Conservation (phyloP, 2,888 invertebrate species). For the Syrphus vitripennis region DNA sequence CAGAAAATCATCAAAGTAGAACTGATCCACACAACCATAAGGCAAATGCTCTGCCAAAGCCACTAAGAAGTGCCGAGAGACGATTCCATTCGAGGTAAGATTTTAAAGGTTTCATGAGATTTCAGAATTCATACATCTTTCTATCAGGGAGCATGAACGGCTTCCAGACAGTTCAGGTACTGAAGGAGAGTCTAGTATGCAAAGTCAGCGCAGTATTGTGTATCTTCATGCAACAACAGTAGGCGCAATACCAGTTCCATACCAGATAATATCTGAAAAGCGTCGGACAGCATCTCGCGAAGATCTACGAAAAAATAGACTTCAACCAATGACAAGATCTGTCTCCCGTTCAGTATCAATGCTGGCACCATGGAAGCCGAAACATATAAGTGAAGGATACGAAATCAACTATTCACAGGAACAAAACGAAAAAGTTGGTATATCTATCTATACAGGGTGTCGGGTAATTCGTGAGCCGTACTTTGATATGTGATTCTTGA, state of each 20-base stretch:
- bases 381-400: constrained; percentile 87
- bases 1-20: constrained; percentile 56
- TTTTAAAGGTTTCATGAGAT: background rate
- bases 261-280: constrained; percentile 82
- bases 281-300: constrained; percentile 88
- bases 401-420: constrained; percentile 90
- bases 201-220: constrained; percentile 91
- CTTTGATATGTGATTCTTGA: no score
- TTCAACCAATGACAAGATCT: constrained; percentile 84
- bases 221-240: constrained; percentile 94
- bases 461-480: no score
- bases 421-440: constrained; percentile 77
- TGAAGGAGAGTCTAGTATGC: constrained; percentile 89
- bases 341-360: constrained; percentile 91
- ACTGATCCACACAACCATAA: constrained; percentile 71
- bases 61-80: constrained; percentile 79
- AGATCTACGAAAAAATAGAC: constrained; percentile 83
- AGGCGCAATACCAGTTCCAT: constrained; percentile 91
- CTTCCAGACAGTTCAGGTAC: constrained; percentile 83
- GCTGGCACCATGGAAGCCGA: constrained; percentile 92
- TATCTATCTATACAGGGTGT: no score
- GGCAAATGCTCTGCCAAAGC: constrained; percentile 79
- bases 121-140: background rate
- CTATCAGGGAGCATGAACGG: constrained; percentile 78
- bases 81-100: constrained; percentile 75